Evolutionary conservation across 1,140 invertebrate species (phyloP).

Genomic region (Sinonovacula constricta): DNA sequence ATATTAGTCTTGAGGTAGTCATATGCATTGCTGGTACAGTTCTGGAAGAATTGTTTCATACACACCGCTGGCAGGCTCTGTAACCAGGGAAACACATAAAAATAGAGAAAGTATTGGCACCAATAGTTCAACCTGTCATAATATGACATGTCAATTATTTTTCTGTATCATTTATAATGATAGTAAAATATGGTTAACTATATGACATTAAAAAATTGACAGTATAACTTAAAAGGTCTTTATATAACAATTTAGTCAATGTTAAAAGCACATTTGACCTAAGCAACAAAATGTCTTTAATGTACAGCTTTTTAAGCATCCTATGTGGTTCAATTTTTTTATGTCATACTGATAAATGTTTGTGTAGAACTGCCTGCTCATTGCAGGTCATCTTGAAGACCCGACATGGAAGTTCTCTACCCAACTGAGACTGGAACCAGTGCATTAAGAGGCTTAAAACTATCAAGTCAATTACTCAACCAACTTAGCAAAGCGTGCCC

Average conservation of each 20-base stretch:
- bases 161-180: not conserved
- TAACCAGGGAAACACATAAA: not conserved
- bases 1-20: constrained; percentile 46
- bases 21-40: constrained; percentile 11
- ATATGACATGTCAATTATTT: not conserved
- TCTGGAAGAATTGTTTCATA: constrained; percentile 38
- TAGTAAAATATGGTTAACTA: not conserved
- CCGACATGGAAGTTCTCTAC: too few relatives aligned
- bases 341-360: too few relatives aligned
- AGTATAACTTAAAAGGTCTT: not conserved
- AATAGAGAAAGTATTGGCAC: too few relatives aligned
- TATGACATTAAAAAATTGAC: too few relatives aligned
- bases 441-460: too few relatives aligned
- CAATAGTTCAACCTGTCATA: not conserved
- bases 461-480: too few relatives aligned
- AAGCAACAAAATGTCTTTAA: not conserved
- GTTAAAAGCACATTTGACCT: not conserved
- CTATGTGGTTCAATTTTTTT: too few relatives aligned
- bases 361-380: too few relatives aligned
- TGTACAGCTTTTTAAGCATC: too few relatives aligned
- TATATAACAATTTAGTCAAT: not conserved
- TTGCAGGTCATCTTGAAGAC: too few relatives aligned
- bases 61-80: constrained; percentile 20
- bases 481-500: too few relatives aligned
- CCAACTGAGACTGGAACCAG: too few relatives aligned